Evolutionary conservation across 2,888 invertebrate genomes (phyloP).

Genomic region (Serripes groenlandicus): DNA sequence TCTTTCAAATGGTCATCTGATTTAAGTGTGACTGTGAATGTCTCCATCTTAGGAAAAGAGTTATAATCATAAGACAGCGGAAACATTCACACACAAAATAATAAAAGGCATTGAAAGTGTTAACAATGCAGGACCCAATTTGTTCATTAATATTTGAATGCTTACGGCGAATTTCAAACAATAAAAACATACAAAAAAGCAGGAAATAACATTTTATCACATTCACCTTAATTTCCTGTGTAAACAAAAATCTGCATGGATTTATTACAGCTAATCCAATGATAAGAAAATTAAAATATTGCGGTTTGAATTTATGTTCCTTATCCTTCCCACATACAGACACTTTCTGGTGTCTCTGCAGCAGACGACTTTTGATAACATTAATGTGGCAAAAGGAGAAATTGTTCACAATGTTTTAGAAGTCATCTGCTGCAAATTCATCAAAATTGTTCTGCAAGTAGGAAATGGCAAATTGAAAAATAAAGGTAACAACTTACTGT

Average conservation of each 20-base stretch:
- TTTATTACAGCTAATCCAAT: not conserved
- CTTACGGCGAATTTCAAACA: not conserved
- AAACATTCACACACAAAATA: not conserved
- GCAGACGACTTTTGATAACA: too few species aligned
- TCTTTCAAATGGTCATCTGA: too few species aligned
- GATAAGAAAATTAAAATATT: conserved; percentile 3
- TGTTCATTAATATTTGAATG: not conserved
- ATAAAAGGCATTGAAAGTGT: not conserved
- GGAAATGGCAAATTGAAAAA: too few species aligned
- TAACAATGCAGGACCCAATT: not conserved
- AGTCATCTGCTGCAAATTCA: too few species aligned
- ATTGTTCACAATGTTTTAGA: too few species aligned
- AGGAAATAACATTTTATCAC: conserved; percentile 51
- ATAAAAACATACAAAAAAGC: conserved; percentile 22
- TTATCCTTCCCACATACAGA: too few species aligned
- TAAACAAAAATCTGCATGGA: conserved; percentile 15
- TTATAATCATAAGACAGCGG: not conserved
- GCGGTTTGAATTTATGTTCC: not conserved
- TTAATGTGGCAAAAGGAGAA: too few species aligned
- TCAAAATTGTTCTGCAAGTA: too few species aligned
- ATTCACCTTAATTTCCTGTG: conserved; percentile 41
- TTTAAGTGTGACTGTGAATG: too few species aligned
- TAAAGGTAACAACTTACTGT: conserved; percentile 63
- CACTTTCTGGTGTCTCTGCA: too few species aligned
- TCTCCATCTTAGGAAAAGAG: too few species aligned